A percentile compares a stretch with the other conserved stretches of the same genome.
Evolutionary conservation across 1,140 invertebrate genomes (phyloP).

Genomic region (Eupristina koningsbergeri): DNA sequence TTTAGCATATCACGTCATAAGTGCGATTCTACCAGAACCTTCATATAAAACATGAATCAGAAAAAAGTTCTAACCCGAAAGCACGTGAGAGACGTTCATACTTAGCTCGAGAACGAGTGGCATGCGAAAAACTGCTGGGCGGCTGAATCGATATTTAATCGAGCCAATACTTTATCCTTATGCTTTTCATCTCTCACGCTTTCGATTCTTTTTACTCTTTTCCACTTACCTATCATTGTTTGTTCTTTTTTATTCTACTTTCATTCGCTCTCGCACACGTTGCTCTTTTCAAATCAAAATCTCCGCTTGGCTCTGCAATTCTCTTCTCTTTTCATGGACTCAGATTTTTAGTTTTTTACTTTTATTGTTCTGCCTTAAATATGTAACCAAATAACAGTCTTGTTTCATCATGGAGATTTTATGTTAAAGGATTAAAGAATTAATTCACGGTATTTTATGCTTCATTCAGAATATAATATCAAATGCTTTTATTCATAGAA

Average conservation of each 20-base stretch:
- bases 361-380: neutral
- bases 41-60: neutral
- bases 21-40: neutral
- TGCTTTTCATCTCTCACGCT: neutral
- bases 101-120: neutral
- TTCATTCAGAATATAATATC: no score
- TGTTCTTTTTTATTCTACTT: neutral
- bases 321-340: neutral
- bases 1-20: neutral
- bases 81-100: neutral
- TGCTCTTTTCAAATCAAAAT: neutral
- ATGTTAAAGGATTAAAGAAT: no score
- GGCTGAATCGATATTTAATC: conserved; percentile 50
- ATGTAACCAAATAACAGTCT: neutral
- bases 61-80: neutral
- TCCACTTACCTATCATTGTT: neutral
- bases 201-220: neutral
- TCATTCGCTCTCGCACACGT: neutral
- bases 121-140: conserved; percentile 38
- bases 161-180: conserved; percentile 53
- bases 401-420: neutral
- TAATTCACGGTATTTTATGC: no score
- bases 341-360: neutral
- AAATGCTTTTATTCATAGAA: no score
- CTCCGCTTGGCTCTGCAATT: neutral